phyloP scores from a whole-genome alignment of 1,140 invertebrate genomes.

The Microplitis mediator region DNA sequence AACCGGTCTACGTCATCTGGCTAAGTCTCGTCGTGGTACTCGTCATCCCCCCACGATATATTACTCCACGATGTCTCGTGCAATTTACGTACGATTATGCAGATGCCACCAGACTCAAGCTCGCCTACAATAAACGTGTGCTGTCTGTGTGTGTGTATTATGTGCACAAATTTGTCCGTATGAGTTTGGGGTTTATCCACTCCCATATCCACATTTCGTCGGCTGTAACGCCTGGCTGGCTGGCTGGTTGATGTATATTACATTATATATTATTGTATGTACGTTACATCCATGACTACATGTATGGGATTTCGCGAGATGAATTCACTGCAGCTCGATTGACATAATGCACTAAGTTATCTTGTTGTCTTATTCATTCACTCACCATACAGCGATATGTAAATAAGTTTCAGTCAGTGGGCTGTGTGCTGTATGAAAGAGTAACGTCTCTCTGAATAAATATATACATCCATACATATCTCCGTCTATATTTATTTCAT shows the following conservation, averaged over 20 bases:
- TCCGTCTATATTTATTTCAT: neutral
- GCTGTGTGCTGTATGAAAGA: constrained; percentile 7
- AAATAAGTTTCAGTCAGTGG: constrained; percentile 19
- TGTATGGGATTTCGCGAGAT: neutral
- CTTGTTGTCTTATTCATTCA: constrained; percentile 6
- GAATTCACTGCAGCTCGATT: constrained; percentile 15
- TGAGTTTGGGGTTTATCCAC: neutral
- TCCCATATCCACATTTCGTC: constrained; percentile 16
- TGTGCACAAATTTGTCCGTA: neutral
- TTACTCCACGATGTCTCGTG: constrained; percentile 32
- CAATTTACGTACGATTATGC: constrained; percentile 43
- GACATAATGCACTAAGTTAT: constrained; percentile 1
- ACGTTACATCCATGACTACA: neutral
- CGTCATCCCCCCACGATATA: constrained; percentile 25
- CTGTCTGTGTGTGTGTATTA: neutral
- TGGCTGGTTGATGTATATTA: constrained; percentile 3
- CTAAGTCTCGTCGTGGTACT: neutral
- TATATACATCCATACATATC: neutral
- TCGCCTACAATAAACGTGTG: constrained; percentile 3
- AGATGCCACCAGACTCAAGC: constrained; percentile 33
- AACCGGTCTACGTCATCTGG: constrained; percentile 27
- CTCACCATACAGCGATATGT: constrained; percentile 7
- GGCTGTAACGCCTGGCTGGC: neutral
- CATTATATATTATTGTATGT: neutral
- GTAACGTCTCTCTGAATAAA: neutral